These are phyloP conservation scores for Sternotherus odoratus DNA, from an alignment of 2,797 vertebrate species.

Conservation along the genomic window DNA sequence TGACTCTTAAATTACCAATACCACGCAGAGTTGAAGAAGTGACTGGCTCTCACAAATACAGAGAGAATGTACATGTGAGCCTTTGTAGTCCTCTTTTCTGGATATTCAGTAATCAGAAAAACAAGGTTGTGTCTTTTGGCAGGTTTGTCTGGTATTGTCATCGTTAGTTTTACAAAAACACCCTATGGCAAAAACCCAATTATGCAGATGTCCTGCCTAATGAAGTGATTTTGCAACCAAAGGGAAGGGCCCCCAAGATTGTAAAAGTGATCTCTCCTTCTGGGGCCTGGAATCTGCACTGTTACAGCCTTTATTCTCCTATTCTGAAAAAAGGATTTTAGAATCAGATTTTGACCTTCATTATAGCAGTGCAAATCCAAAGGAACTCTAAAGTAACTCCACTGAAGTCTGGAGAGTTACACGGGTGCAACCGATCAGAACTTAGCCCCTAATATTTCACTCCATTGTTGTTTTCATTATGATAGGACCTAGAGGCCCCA, in stretches of 20 bases:
- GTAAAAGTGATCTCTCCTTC: not conserved
- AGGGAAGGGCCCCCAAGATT: not conserved
- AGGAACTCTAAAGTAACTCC: not conserved
- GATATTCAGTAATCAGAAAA: constrained; percentile 35
- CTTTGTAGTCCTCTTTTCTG: constrained; percentile 7
- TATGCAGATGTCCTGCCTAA: not conserved
- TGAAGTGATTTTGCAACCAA: not conserved
- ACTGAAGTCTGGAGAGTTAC: not conserved
- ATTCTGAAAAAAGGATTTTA: not conserved
- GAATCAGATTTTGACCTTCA: not conserved
- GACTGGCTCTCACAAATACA: not conserved
- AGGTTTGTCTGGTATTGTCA: constrained; percentile 36
- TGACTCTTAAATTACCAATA: not conserved
- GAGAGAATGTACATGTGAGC: not conserved
- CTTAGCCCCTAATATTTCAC: not conserved
- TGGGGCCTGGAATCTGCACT: not conserved
- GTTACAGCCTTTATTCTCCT: not conserved
- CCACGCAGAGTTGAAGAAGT: not conserved
- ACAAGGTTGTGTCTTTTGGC: not conserved
- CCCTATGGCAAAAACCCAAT: not conserved
- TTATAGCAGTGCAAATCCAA: not conserved
- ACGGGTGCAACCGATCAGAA: not conserved
- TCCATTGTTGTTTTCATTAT: not conserved
- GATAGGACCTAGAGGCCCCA: not conserved
- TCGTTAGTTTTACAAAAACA: not conserved